Evolutionary conservation across 2,888 invertebrate species (phyloP).

Genomic region (Cryptus armator): DNA sequence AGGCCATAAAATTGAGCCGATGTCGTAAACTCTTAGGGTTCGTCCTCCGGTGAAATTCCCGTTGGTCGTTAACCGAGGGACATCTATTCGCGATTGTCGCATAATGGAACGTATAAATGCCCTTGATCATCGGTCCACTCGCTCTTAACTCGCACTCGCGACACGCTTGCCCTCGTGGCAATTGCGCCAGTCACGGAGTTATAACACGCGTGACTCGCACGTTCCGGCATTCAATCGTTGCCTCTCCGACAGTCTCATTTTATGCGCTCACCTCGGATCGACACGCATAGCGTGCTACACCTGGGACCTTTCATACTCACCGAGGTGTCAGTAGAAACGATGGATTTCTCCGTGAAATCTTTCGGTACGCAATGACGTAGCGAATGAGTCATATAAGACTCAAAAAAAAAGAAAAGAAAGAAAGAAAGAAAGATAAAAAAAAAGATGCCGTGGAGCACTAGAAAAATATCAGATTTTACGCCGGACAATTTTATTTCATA

Average conservation of each 20-base stretch:
- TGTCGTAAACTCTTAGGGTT: slow-evolving; percentile 35
- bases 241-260: slow-evolving; percentile 16
- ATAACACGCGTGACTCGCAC: slow-evolving; percentile 5
- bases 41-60: slow-evolving; percentile 7
- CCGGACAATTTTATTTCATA: too few relatives aligned
- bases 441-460: too few relatives aligned
- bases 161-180: not conserved
- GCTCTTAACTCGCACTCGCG: not conserved
- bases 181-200: not conserved
- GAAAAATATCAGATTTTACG: too few relatives aligned
- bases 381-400: not conserved
- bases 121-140: not conserved
- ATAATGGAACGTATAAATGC: slow-evolving; percentile 37
- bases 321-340: not conserved
- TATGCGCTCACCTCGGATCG: slow-evolving; percentile 19
- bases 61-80: slow-evolving; percentile 22
- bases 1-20: slow-evolving; percentile 24
- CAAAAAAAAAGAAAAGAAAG: too few relatives aligned
- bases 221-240: slow-evolving; percentile 9
- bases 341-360: not conserved
- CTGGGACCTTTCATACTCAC: not conserved
- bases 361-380: not conserved
- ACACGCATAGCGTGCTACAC: slow-evolving; percentile 33
- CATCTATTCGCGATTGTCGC: slow-evolving; percentile 41
- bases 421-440: too few relatives aligned